Evolutionary conservation across 64 coral and sea anemone species (phyloP), one percentile per base, ranked within the genome.

Genomic region (Trachythela sp.): DNA sequence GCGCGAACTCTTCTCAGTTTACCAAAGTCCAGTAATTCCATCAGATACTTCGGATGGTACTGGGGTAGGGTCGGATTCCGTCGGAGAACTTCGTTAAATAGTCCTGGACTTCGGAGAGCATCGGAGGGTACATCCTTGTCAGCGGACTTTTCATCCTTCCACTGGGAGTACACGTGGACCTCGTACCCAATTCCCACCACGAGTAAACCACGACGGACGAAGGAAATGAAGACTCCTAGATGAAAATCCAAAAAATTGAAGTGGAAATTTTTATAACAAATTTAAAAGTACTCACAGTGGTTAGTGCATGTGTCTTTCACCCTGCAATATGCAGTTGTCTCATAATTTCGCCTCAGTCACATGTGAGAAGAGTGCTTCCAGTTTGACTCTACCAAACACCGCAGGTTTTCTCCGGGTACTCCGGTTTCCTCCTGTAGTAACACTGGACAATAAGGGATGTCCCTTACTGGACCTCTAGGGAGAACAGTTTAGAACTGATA

Each of bases 11-110:
- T 88, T 49, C 93, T 94, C 58, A 99, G 52, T 48, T 99, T 99
- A 10, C 96, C 96, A 92, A 94, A 99, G 83, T 99, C 94, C 93
- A 99, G 94, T 20, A 99, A 86, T 48, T 99, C 96, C 93, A 94
- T 99, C 89, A 99, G 80, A 83, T 99, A 91, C 42, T 99, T 99
- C 30, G 96, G 96, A 59, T 99, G 96, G 41, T 95, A 99, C 54
- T 99, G 96, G 1, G 96, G 96, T 24, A 99, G 77, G 32, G 94
- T 86, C 29, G 96, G 96, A n/a, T 58, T 86, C 22, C 36, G 48
- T 58, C 48, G 54, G 85, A 54, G 34, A 86, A 86, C 54, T 34
- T 86, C 48, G 52, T 54, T 54, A 86, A 49, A 87, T 9, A 87
- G 33, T 22, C 48, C 48, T 18, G 36, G 85, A 87, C 31, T 1